phyloP scores from a whole-genome alignment of 2,888 invertebrate species.

The Athalia rosae region DNA sequence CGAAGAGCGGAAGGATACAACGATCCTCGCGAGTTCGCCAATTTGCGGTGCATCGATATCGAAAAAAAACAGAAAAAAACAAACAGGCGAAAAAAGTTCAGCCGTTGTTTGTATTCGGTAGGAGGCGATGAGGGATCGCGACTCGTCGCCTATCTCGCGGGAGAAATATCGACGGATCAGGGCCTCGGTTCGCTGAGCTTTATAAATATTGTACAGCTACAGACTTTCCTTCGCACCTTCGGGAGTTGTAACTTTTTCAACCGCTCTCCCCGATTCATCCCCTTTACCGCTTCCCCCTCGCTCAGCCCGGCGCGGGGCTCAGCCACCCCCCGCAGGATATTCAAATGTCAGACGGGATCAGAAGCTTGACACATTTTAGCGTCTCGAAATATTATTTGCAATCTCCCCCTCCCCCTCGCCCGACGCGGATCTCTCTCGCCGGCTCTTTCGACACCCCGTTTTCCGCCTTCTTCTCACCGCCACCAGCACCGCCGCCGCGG shows the following conservation, averaged over 20 bases:
- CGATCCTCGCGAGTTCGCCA: too few species aligned
- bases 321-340: conserved; percentile 62
- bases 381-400: conserved; percentile 72
- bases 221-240: neutral
- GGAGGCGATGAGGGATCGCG: conserved; percentile 29
- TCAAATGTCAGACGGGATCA: conserved; percentile 73
- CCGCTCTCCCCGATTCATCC: conserved; percentile 40
- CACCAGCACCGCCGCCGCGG: neutral
- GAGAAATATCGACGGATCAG: conserved; percentile 56
- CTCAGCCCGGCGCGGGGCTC: neutral
- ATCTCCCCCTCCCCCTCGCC: conserved; percentile 50
- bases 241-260: conserved; percentile 27
- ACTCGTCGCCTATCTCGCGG: conserved; percentile 47
- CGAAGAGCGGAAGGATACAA: too few species aligned
- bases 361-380: conserved; percentile 72
- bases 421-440: conserved; percentile 47
- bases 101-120: conserved; percentile 29
- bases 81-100: too few species aligned
- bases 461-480: neutral
- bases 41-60: too few species aligned
- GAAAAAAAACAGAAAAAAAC: too few species aligned
- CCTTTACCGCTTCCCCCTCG: conserved; percentile 12
- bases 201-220: conserved; percentile 61
- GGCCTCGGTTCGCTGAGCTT: conserved; percentile 58
- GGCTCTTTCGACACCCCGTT: conserved; percentile 9